phyloP scores from a whole-genome alignment of 64 coral and sea anemone species.

The Orbicella faveolata region DNA sequence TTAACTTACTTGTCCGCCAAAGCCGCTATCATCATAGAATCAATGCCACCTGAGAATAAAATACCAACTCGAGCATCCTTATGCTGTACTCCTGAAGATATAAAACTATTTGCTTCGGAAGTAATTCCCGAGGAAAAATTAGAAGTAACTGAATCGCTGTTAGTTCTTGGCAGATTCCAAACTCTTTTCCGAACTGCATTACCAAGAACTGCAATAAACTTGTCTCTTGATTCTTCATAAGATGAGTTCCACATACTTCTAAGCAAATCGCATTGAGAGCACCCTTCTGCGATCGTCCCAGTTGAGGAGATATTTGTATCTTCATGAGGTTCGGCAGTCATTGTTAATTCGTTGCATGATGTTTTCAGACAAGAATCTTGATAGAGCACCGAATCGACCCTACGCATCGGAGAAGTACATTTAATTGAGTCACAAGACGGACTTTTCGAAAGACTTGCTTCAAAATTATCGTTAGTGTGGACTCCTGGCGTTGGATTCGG shows the following conservation, averaged over 20 bases:
- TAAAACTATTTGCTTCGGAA: neutral
- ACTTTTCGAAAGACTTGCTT: neutral
- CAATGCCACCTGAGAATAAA: conserved; percentile 94
- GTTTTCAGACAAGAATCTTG: neutral
- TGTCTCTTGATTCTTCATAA: conserved; percentile 23
- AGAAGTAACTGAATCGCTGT: neutral
- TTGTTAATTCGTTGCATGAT: neutral
- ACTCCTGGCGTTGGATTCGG: neutral
- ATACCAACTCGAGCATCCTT: conserved; percentile 61
- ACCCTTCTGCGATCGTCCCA: neutral
- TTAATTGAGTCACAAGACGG: neutral
- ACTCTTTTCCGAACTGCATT: conserved; percentile 86
- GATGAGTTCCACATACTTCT: neutral
- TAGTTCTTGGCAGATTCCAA: conserved; percentile 73
- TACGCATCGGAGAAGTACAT: neutral
- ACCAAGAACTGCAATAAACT: conserved; percentile 59
- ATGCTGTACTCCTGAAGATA: neutral
- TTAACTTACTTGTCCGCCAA: conserved; percentile 81
- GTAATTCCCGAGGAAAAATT: neutral
- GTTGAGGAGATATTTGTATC: neutral
- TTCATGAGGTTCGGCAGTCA: neutral
- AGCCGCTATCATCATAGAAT: conserved; percentile 92
- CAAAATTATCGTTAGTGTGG: neutral
- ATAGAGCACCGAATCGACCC: neutral
- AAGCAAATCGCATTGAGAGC: neutral